These are phyloP conservation scores for Baronia brevicornis DNA, from an alignment of 2,888 invertebrate genomes.

Conservation along the genomic window DNA sequence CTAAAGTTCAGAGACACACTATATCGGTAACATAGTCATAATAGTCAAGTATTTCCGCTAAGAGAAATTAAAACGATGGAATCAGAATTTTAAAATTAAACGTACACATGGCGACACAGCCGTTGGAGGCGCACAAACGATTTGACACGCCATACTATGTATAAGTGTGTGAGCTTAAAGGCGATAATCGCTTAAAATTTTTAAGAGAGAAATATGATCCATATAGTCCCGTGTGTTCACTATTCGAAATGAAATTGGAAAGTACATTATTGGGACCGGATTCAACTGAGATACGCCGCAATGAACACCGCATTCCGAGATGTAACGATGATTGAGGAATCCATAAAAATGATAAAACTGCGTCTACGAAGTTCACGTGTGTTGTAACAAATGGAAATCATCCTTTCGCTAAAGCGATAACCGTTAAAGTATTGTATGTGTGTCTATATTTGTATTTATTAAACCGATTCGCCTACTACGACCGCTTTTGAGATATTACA, in stretches of 20 bases:
- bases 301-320: constrained; percentile 18
- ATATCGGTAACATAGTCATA: constrained; percentile 41
- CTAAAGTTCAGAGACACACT: constrained; percentile 29
- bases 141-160: constrained; percentile 8
- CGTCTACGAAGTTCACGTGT: too few relatives aligned
- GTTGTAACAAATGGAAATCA: constrained; percentile 35
- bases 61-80: constrained; percentile 38
- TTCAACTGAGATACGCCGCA: constrained; percentile 16
- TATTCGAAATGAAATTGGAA: constrained; percentile 33
- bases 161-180: too few relatives aligned
- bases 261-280: constrained; percentile 31
- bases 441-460: neutral
- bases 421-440: neutral
- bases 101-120: constrained; percentile 19
- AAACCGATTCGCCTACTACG: neutral
- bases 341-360: too few relatives aligned
- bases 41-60: constrained; percentile 50
- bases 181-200: constrained; percentile 2
- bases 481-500: too few relatives aligned
- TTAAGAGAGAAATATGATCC: constrained; percentile 7
- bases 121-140: constrained; percentile 4
- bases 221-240: constrained; percentile 3
- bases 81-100: constrained; percentile 41
- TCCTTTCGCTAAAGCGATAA: too few relatives aligned
- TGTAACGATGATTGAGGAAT: constrained; percentile 15